Evolutionary conservation across 2,888 invertebrate genomes (phyloP), one percentile per base, ranked within the genome.

Genomic region (Folsomia candida): DNA sequence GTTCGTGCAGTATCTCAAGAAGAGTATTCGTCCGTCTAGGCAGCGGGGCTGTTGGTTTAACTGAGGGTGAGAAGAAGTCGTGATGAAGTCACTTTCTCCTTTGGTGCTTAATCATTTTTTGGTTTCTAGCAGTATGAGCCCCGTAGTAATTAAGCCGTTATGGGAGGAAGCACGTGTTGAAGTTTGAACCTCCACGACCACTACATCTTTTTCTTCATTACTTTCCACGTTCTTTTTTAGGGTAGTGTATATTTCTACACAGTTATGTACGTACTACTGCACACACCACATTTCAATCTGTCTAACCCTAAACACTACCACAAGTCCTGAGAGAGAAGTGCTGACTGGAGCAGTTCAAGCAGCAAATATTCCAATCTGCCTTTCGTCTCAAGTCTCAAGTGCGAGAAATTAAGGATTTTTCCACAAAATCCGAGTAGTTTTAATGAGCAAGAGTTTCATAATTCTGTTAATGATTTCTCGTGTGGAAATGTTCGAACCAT

Each of bases 111-210:
- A 64, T 64, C 63, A 64, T 64, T 64, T 64, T 64, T 64, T 51
- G n/a, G n/a, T n/a, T n/a, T n/a, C n/a, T n/a, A n/a, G n/a, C n/a
- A n/a, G n/a, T n/a, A 9, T 37, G 26, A 62, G 28, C 27, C 62
- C 28, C n/a, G n/a, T 29, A 24, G 63, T 64, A 64, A 64, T 64
- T 64, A 64, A 64, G 63, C 63, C 63, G 63, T 64, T 64, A 64
- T 37, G 51, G 51, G 63, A 64, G 63, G 25, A 51, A 64, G 63
- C 63, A 64, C 63, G 63, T 64, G 63, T 64, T 64, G 63, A 37
- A 64, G 37, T 37, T 62, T 62, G 18, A n/a, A n/a, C n/a, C n/a
- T n/a, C n/a, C n/a, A n/a, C n/a, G n/a, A n/a, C n/a, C 2, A 9
- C 24, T 37, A 37, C 61, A 28, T 18, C 28, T 28, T n/a, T 61